Evolutionary conservation across 2,113 vertebrate genomes (phyloP).

Genomic region (Ascaphus truei): DNA sequence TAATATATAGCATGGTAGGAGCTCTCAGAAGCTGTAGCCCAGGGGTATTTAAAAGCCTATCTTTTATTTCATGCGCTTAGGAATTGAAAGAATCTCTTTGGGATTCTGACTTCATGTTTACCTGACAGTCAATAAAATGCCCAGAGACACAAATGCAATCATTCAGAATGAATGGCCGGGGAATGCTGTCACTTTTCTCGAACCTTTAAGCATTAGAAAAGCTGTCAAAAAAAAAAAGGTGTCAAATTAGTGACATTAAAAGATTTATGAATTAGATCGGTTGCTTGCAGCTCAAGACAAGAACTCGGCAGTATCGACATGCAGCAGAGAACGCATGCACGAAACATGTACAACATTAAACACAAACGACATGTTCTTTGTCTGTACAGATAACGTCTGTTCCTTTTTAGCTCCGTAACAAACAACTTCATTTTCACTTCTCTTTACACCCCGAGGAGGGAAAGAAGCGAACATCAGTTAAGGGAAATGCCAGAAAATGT

Average conservation of each 20-base stretch:
- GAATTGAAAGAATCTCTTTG: slow-evolving; percentile 12
- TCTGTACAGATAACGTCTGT: not conserved
- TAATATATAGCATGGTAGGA: not conserved
- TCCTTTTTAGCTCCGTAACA: not conserved
- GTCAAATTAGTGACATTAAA: slow-evolving; percentile 3
- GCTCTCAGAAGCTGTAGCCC: slow-evolving; percentile 13
- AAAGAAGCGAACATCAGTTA: not conserved
- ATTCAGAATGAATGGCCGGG: slow-evolving; percentile 1
- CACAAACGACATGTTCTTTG: not conserved
- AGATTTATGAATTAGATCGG: slow-evolving; percentile 11
- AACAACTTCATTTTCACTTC: not conserved
- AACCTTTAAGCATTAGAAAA: slow-evolving; percentile 25
- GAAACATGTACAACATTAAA: not conserved
- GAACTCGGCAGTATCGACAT: not conserved
- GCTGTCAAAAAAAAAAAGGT: slow-evolving; percentile 20
- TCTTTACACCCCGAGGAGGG: not conserved
- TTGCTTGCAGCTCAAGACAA: not conserved
- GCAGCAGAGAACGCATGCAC: not conserved
- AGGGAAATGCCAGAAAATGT: not conserved
- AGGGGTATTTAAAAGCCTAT: not conserved
- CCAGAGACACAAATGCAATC: slow-evolving; percentile 21
- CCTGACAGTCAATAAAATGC: slow-evolving; percentile 32
- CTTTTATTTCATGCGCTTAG: not conserved
- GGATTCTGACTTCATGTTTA: slow-evolving; percentile 18
- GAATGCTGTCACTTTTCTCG: slow-evolving; percentile 25